Evolutionary conservation across 1,140 invertebrate genomes (phyloP), one percentile per base, ranked within the genome.

Genomic region (Catajapyx aquilonaris): DNA sequence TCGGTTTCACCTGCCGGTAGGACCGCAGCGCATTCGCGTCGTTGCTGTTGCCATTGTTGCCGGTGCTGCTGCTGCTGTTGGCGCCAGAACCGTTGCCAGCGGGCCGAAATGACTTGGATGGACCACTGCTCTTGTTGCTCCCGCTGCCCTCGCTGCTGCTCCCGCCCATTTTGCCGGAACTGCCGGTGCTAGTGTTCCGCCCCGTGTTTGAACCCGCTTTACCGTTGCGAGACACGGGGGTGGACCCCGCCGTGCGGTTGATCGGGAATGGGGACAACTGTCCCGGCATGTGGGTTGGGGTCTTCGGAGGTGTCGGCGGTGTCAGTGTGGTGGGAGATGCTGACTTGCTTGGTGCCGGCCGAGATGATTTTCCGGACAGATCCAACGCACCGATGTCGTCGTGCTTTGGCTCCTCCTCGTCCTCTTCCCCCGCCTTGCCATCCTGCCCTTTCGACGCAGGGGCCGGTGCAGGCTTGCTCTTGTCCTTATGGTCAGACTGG

Each of bases 281-380:
- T n/a, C n/a, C n/a, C n/a, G n/a, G n/a, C n/a, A n/a, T n/a, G n/a
- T n/a, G 40, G 5, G 13, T 31, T 31, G 30, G 30, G 18, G 30
- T 31, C 18, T 31, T 31, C 15, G 13, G 15, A 15, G 30, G 30
- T 31, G 30, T 15, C 30, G 13, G 15, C 3, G 30, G 30, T 31
- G 30, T 13, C 18, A 17, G n/a, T 5, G 16, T 18, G 3, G 16
- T 16, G 3, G 13, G 10, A 13, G 33, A 34, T 34, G 38, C 25
- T 2, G 31, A 34, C 4, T 40, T 32, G 4, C 30, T 37, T 28
- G 7, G 23, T 9, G 7, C 13, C n/a, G 17, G 36, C 13, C 51
- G 39, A 1, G 50, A 47, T 3, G 50, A 49, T 33, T 48, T 52
- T 1, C 44, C 50, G 2, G 49, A 52, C n/a, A 53, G 31, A 34